These are phyloP conservation scores for Protodeltote pygarga DNA, from an alignment of 2,888 invertebrate species.

Conservation along the genomic window DNA sequence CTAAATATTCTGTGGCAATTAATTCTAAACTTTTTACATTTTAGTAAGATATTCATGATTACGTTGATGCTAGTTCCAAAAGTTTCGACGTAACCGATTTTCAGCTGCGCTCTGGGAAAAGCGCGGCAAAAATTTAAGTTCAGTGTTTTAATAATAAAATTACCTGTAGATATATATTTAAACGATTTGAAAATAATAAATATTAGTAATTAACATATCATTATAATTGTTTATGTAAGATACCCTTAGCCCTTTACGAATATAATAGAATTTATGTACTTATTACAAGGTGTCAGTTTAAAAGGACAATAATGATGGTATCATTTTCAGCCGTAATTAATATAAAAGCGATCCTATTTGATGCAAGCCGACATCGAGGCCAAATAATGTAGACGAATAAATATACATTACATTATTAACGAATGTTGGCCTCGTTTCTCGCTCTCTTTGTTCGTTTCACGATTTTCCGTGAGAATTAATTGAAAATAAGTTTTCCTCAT, in stretches of 20 bases:
- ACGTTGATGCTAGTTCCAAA: constrained; percentile 18
- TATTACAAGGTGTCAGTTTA: constrained; percentile 47
- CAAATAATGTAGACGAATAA: constrained; percentile 84
- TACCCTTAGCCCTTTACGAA: constrained; percentile 7
- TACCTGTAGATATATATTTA: too few relatives aligned
- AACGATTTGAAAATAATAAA: too few relatives aligned
- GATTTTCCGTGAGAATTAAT: constrained; percentile 73
- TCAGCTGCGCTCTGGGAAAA: constrained; percentile 13
- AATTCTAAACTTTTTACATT: neutral
- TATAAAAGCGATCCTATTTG: constrained; percentile 70
- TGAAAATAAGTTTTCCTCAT: constrained; percentile 78
- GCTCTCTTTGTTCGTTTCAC: constrained; percentile 86
- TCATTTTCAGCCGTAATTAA: constrained; percentile 59
- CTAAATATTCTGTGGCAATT: neutral
- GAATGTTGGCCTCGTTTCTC: constrained; percentile 86
- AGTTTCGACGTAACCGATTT: constrained; percentile 17
- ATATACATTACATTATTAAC: constrained; percentile 87
- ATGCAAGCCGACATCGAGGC: constrained; percentile 71
- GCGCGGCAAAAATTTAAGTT: constrained; percentile 18
- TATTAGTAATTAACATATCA: neutral
- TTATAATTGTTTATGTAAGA: constrained; percentile 6
- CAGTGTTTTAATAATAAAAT: neutral
- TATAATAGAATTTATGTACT: constrained; percentile 37
- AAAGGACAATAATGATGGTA: constrained; percentile 54
- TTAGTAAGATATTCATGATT: constrained; percentile 6